Evolutionary conservation across 2,797 vertebrate species (phyloP).

Genomic region (Schizopygopsis pylzovi): DNA sequence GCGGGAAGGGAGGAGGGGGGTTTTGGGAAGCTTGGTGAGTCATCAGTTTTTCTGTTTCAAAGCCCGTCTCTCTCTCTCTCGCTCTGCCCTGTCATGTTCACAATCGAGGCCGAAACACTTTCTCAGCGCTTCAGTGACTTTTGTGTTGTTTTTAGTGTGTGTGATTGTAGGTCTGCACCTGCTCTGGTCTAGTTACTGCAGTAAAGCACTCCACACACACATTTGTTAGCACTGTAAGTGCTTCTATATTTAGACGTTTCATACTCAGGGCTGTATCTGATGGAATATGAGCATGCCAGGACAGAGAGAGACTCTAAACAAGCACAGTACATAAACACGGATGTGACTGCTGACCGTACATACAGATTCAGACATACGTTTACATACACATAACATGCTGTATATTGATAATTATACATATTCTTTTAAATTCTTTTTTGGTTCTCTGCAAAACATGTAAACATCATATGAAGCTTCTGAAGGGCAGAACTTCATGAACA

Average conservation of each 20-base stretch:
- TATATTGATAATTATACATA: background rate
- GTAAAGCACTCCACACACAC: slow-evolving; percentile 15
- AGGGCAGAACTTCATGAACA: background rate
- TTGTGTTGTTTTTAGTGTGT: slow-evolving; percentile 36
- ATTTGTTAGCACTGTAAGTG: background rate
- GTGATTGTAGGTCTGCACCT: slow-evolving; percentile 55
- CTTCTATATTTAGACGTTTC: slow-evolving; percentile 45
- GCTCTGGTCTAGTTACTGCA: slow-evolving; percentile 49
- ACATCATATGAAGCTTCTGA: background rate
- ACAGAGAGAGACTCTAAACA: slow-evolving; percentile 7
- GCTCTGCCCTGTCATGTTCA: slow-evolving; percentile 26
- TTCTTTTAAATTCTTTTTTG: background rate
- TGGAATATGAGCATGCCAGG: slow-evolving; percentile 25
- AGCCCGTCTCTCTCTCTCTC: slow-evolving; percentile 13
- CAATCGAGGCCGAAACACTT: slow-evolving; percentile 6
- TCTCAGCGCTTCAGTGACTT: slow-evolving; percentile 44
- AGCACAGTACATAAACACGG: background rate
- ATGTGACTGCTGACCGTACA: background rate
- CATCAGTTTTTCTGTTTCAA: slow-evolving; percentile 82
- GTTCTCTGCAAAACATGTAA: background rate
- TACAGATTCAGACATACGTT: background rate
- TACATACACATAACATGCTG: background rate
- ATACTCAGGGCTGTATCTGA: background rate
- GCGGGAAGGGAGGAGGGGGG: slow-evolving; percentile 69
- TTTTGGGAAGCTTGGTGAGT: slow-evolving; percentile 85